Evolutionary conservation across 2,797 vertebrate species (phyloP), one percentile per base, ranked within the genome.

Genomic region (Gephyroberyx darwinii): DNA sequence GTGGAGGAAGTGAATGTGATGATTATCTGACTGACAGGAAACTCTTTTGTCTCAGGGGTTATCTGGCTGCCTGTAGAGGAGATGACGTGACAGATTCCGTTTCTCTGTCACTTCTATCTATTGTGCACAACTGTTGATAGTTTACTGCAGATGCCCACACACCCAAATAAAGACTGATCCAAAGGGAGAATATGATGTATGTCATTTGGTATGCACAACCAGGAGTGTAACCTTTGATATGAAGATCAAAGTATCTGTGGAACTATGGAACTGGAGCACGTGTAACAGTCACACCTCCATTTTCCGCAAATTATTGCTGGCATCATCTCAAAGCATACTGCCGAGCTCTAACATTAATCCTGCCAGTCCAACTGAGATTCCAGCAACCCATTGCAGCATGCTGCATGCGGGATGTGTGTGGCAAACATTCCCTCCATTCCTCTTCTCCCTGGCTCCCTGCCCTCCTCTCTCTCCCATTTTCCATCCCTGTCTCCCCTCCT

Each of bases 21-120:
- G 63, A 79, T 85, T 90, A 91, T 91, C 88, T 88, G 75, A 73
- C 80, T 75, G 86, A 79, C 90, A 91, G 91, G 90, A 91, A 92
- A 77, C 51, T 50, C 88, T 74, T 90, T 91, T 90, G 86, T 91
- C 52, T 84, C 43, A 2, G 55, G 82, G 85, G 89, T 90, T 91
- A 91, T 89, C 89, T 74, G 67, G 48, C 71, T 41, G 82, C 60
- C 74, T 82, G 80, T 63, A 90, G 86, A 89, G 85, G 80, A 89
- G 83, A 73, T 87, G 89, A 88, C 69, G 78, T 69, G 39, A 73
- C 71, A 78, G 63, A 83, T 57, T 39, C 69, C 39, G 50, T 65
- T 78, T 77, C 62, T 31, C 17, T 37, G 30, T 39, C 5, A 69
- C 65, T 22, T 56, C 31, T 37, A 20, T 33, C n/a, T 59, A 14